Evolutionary conservation across 2,797 vertebrate genomes (phyloP).

Genomic region (Hyperoplus immaculatus): DNA sequence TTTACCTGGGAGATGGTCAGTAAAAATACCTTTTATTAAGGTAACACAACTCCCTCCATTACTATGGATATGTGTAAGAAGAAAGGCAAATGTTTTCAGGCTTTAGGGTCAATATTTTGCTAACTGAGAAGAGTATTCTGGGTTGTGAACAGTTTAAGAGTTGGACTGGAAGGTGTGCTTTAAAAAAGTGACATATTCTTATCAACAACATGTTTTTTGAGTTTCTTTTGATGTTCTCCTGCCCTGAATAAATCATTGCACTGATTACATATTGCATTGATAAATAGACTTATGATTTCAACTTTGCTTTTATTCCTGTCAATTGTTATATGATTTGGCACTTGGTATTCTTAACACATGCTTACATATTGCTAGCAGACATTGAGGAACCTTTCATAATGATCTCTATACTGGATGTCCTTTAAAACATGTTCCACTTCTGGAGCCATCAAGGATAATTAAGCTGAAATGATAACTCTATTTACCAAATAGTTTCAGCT

Average conservation of each 20-base stretch:
- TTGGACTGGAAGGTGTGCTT: not conserved
- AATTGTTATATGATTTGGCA: not conserved
- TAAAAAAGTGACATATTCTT: slow-evolving; percentile 4
- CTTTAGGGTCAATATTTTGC: not conserved
- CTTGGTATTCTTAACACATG: not conserved
- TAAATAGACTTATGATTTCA: not conserved
- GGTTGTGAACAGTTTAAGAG: not conserved
- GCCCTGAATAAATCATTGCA: not conserved
- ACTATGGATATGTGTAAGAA: not conserved
- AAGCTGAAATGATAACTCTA: slow-evolving; percentile 26
- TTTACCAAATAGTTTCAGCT: slow-evolving; percentile 37
- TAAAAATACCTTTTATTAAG: not conserved
- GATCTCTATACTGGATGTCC: not conserved
- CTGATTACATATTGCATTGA: slow-evolving; percentile 8
- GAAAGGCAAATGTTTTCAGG: not conserved
- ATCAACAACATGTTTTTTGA: slow-evolving; percentile 23
- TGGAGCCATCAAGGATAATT: slow-evolving; percentile 18
- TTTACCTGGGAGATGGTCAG: not conserved
- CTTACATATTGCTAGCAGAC: not conserved
- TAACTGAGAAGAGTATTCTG: not conserved
- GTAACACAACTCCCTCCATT: not conserved
- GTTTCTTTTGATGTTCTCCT: slow-evolving; percentile 19
- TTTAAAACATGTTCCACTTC: not conserved
- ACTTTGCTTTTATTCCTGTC: not conserved
- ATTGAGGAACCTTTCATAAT: not conserved